These are phyloP conservation scores for Rostratula benghalensis DNA, from an alignment of 2,113 vertebrate species.

Conservation along the genomic window DNA sequence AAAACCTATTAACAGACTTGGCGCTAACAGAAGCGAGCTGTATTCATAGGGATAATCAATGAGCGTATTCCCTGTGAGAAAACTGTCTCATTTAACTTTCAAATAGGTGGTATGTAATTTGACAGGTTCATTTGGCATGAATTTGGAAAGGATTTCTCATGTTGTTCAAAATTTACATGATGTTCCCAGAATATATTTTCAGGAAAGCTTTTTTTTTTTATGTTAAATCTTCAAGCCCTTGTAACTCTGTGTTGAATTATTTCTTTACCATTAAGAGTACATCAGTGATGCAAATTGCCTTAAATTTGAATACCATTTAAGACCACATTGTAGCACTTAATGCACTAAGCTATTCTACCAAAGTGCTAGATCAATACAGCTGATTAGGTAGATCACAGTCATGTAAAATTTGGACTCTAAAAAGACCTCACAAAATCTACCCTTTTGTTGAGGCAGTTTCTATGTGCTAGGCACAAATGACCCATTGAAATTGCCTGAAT, in stretches of 20 bases:
- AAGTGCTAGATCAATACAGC: neutral
- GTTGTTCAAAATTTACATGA: neutral
- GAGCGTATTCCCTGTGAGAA: neutral
- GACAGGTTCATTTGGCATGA: neutral
- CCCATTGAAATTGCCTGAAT: neutral
- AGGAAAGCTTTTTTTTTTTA: neutral
- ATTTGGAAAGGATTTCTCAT: neutral
- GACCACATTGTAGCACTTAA: neutral
- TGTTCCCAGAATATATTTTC: neutral
- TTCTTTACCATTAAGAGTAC: neutral
- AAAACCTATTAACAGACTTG: slow-evolving; percentile 22
- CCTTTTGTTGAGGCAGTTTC: neutral
- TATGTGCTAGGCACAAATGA: neutral
- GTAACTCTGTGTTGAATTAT: neutral
- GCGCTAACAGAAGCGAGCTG: neutral
- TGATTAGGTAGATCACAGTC: neutral
- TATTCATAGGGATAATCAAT: neutral
- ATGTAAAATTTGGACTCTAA: neutral
- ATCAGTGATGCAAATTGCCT: neutral
- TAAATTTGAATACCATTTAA: neutral
- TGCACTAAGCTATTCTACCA: neutral
- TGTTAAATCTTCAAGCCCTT: neutral
- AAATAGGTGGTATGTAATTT: neutral
- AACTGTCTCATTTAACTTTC: slow-evolving; percentile 29
- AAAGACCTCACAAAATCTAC: neutral